Base-by-base conservation (phyloP, 2,113 vertebrate genomes). In the Carlito syrichta region DNA sequence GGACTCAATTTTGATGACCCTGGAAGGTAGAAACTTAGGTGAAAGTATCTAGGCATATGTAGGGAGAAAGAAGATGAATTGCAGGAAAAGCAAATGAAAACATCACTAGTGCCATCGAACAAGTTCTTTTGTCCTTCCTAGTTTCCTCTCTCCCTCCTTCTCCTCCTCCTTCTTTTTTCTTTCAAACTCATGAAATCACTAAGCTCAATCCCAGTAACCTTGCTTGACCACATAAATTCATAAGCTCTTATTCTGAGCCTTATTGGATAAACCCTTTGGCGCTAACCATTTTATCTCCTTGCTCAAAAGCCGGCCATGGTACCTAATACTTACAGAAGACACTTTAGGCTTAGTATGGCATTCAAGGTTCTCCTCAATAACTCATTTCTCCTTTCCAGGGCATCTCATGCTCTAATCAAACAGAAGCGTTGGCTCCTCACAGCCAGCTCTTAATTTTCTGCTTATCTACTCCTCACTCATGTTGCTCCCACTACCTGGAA, bases 141-240 rank as follows among this genome's bases (percentile, higher is more conserved):
- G 40, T 1, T 60, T 6, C 16, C 22, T 45, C n/a, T 62, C 23
- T 13, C 5, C 23, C 17, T 16, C 2, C 2, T n/a, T n/a, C n/a
- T n/a, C n/a, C n/a, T n/a, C n/a, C 5, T 19, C 16, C 8, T 12
- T 71, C 38, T 38, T 8, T 35, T 6, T 22, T 14, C 71, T 9
- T 5, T 1, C n/a, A n/a, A n/a, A n/a, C 62, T 35, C 40, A 22
- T n/a, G 54, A 95, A 78, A 74, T 62, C 40, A 89, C 63, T 56
- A 89, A 86, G n/a, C 25, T 69, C 43, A 84, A 52, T 68, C 52
- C 23, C 20, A 84, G 85, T 23, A 56, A 30, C 20, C 30, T n/a
- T 69, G 13, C 32, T 35, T 50, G 40, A 77, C 40, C 48, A 81
- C 22, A 40, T 10, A 83, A 54, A 87, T 27, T 20, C 78, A 43